Evolutionary conservation across 1,140 invertebrate species (phyloP), one percentile per base, ranked within the genome.

Genomic region (Spodoptera frugiperda): DNA sequence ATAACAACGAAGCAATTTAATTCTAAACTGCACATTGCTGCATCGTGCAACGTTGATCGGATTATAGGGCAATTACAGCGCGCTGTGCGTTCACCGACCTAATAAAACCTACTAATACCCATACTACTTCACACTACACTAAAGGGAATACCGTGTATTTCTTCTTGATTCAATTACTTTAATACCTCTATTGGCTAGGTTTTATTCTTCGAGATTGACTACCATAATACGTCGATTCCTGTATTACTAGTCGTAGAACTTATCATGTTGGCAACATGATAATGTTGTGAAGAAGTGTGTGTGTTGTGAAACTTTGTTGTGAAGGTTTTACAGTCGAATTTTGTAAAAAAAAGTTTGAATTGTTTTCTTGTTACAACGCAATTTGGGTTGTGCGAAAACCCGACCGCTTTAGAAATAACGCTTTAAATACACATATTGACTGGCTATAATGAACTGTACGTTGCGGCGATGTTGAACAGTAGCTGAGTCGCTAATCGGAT

Each of bases 381-480:
- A 54, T 53, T 54, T 54, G 51, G 15, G 67, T 70, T 54, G n/a
- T 21, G 70, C 33, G 53, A 72, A 61, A 73, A 54, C 17, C 53
- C 51, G 46, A 67, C 46, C 19, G 48, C 48, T 71, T 54, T 71
- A 55, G 68, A 71, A 71, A 44, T 71, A 55, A 71, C 53, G 33
- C 21, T 55, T 70, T 70, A 54, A 19, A 70, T 68, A 33, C 67
- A 70, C 67, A 70, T 67, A 68, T 71, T 55, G 68, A 55, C 30
- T 44, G 51, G 25, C 49, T 30, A 21, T 68, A 68, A 55, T 55
- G 68, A 71, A 71, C 15, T 70, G 0, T 25, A 19, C 30, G 51
- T 21, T 2, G 17, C 51, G 68, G 51, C 14, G 33, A 21, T 30
- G 51, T 71, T 71, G n/a, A 55, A 25, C 21, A 33, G 25, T 71